Evolutionary conservation across 2,113 vertebrate genomes (phyloP).

Genomic region (Rattus rattus): DNA sequence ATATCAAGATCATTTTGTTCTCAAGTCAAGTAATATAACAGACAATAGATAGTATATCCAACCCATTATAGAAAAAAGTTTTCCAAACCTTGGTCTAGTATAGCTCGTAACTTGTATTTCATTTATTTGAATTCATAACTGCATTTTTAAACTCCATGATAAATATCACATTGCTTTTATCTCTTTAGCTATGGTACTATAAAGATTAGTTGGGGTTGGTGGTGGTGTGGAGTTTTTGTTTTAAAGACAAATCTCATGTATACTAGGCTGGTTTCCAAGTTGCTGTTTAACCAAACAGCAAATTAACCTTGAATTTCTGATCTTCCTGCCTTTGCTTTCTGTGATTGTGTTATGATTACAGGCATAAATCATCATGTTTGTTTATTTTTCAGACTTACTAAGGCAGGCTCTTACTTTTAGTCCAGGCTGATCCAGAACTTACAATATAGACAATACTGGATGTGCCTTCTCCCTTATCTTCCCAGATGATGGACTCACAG

Average conservation of each 20-base stretch:
- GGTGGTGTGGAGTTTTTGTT: not conserved
- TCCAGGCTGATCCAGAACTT: not conserved
- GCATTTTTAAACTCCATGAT: slow-evolving; percentile 15
- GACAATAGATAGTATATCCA: not conserved
- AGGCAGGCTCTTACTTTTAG: not conserved
- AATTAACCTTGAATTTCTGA: not conserved
- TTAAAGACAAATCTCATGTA: not conserved
- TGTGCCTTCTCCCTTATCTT: not conserved
- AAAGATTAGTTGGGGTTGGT: not conserved
- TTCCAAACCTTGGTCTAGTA: not conserved
- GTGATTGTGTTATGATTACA: not conserved
- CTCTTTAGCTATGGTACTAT: not conserved
- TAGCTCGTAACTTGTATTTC: not conserved
- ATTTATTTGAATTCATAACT: slow-evolving; percentile 49
- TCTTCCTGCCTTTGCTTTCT: not conserved
- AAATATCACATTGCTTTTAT: not conserved
- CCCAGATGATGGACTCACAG: not conserved
- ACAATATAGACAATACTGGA: not conserved
- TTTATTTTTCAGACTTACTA: not conserved
- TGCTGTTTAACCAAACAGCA: not conserved
- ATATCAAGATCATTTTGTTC: slow-evolving; percentile 2
- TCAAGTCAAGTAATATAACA: not conserved
- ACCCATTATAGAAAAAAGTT: slow-evolving; percentile 41
- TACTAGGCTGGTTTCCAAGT: not conserved
- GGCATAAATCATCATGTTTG: not conserved